Conservation (phyloP, 2,888 invertebrate species). For the Orthosia gracilis region DNA sequence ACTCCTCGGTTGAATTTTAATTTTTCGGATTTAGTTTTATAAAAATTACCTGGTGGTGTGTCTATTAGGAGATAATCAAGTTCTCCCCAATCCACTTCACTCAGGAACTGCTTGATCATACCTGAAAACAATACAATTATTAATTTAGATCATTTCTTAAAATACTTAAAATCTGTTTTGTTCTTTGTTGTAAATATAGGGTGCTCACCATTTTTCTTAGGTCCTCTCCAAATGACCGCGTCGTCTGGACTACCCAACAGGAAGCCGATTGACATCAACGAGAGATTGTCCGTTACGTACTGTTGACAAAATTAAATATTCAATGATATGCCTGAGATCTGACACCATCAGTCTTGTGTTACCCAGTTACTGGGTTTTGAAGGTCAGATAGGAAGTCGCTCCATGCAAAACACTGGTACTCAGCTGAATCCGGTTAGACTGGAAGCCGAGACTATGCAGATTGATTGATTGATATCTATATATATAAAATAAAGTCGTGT, state of each 20-base stretch:
- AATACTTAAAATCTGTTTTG: background rate
- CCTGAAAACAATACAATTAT: slow-evolving; percentile 84
- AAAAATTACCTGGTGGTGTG: slow-evolving; percentile 97
- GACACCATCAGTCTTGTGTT: too few relatives aligned
- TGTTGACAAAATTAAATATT: slow-evolving; percentile 79
- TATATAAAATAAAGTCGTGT: too few relatives aligned
- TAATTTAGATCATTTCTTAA: background rate
- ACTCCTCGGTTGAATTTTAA: too few relatives aligned
- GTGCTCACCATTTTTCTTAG: slow-evolving; percentile 97
- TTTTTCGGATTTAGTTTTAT: too few relatives aligned
- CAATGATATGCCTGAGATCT: background rate
- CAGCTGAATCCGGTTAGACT: background rate
- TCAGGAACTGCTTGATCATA: slow-evolving; percentile 98
- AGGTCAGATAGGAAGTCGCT: too few relatives aligned
- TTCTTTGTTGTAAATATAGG: background rate
- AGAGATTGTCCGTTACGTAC: slow-evolving; percentile 98
- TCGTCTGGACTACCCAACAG: slow-evolving; percentile 96
- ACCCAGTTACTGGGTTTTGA: too few relatives aligned
- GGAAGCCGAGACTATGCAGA: too few relatives aligned
- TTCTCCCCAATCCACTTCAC: slow-evolving; percentile 98
- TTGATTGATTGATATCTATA: background rate
- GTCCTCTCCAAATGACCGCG: slow-evolving; percentile 99
- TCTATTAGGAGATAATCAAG: slow-evolving; percentile 97
- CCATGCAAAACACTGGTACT: too few relatives aligned
- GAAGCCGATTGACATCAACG: slow-evolving; percentile 99